A percentile compares a stretch with the other conserved stretches of the same genome.
Evolutionary conservation across 23 tunicate species (phyloP).

Genomic region (Halocynthia roretzi): DNA sequence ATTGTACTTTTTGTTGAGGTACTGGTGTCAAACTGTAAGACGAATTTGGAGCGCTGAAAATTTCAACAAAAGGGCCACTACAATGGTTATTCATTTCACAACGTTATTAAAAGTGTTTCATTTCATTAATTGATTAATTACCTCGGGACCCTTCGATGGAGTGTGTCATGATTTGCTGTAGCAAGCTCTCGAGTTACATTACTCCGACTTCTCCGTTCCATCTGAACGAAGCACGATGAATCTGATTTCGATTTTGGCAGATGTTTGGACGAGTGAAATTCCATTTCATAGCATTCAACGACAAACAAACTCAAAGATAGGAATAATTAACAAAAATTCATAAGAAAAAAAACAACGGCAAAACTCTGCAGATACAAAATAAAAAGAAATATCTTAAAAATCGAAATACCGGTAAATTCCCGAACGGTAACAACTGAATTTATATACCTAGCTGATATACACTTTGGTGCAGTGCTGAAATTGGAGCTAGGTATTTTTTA

Average conservation of each 20-base stretch:
- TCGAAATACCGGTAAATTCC: too few species aligned
- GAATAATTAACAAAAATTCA: not conserved
- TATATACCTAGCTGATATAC: too few species aligned
- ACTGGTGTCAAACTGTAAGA: slow-evolving; percentile 12
- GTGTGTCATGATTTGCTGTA: slow-evolving; percentile 25
- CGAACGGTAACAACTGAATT: too few species aligned
- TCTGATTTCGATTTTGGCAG: slow-evolving; percentile 24
- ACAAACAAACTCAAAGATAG: too few species aligned
- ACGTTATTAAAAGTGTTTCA: not conserved
- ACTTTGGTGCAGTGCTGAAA: too few species aligned
- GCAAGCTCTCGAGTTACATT: slow-evolving; percentile 23
- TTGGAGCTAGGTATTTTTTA: too few species aligned
- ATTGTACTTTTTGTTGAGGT: slow-evolving; percentile 51
- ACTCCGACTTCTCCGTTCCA: slow-evolving; percentile 7
- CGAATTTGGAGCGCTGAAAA: slow-evolving; percentile 16
- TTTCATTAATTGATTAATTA: not conserved
- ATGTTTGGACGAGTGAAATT: not conserved
- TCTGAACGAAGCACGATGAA: slow-evolving; percentile 4
- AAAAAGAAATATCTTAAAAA: too few species aligned
- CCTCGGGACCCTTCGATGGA: slow-evolving; percentile 22
- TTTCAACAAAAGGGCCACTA: not conserved
- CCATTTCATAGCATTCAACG: too few species aligned
- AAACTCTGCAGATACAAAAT: too few species aligned
- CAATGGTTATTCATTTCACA: not conserved
- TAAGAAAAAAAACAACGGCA: not conserved